Percentiles rank a stretch among this genome's conserved stretches.
These are phyloP conservation scores for Helicolenus hilgendorfi DNA, from an alignment of 2,797 vertebrate genomes.

Conservation along the genomic window DNA sequence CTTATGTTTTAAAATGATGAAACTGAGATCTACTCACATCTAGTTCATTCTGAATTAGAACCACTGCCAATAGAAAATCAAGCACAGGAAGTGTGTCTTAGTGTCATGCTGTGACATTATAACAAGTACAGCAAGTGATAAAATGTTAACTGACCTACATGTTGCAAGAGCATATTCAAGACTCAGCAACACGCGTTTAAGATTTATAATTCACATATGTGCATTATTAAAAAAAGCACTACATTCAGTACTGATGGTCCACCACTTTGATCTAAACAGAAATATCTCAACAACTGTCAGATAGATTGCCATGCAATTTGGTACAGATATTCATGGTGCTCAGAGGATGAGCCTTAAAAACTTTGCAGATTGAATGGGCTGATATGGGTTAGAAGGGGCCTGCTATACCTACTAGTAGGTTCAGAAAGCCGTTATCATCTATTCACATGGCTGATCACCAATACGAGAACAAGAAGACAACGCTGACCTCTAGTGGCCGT, in stretches of 20 bases:
- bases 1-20: neutral
- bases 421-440: no score
- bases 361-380: no score
- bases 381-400: no score
- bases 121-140: constrained; percentile 1
- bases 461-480: no score
- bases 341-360: neutral
- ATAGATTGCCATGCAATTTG: neutral
- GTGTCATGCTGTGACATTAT: neutral
- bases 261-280: neutral
- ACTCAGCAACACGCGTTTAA: neutral
- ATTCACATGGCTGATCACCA: no score
- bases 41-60: neutral
- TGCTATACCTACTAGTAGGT: no score
- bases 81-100: neutral
- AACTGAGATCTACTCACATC: neutral
- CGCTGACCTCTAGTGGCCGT: no score
- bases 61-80: neutral
- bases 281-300: neutral
- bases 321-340: neutral
- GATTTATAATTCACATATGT: constrained; percentile 5
- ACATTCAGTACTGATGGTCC: neutral
- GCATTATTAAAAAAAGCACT: neutral
- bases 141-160: constrained; percentile 45
- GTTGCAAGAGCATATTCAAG: neutral